Base-by-base conservation (phyloP, 2,888 invertebrate genomes). In the Synanthedon tipuliformis region DNA sequence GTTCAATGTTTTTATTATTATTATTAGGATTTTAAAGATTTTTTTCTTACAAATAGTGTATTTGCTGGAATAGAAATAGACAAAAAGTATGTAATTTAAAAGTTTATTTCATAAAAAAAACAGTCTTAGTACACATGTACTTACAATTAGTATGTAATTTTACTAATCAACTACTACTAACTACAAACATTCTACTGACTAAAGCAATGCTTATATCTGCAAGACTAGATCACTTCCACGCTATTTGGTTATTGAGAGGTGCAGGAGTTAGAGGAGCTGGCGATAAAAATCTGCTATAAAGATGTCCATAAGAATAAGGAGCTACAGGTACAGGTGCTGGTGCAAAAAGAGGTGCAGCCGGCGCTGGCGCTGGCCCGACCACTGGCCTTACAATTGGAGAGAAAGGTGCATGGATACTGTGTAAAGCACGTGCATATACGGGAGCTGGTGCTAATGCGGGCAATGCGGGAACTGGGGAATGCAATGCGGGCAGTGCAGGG, bases 141-240 rank as follows among this genome's bases (percentile, higher is more conserved):
- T 7, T 45, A 45, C 12, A 45, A 45, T 34, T 34, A 34, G 10
- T 34, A 34, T 8, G 34, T 15, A 45, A 45, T 13, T 45, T n/a
- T 13, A 45, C 45, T 45, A 45, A 13, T 45, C 10, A 13, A 45
- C 45, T 16, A 49, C 16, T 10, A 49, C 8, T 49, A 49, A 49
- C 16, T 16, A 49, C 49, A 15, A n/a, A 45, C n/a, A 45, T 45
- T 45, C 12, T 45, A 45, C 11, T 45, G 13, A 49, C 49, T 49
- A 49, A 16, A 16, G 5, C 18, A 49, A 18, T 49, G n/a, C 12
- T 10, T 49, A 3, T 23, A 23, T 23, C 23, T 23, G 55, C 57
- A 55, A 62, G 63, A 71, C 70, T 75, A 70, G 59, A 64, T 58
- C 63, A 84, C 72, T 86, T 82, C 84, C 85, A 86, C 57, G 82